phyloP scores from a whole-genome alignment of 2,113 vertebrate genomes.

The Chitala chitala region DNA sequence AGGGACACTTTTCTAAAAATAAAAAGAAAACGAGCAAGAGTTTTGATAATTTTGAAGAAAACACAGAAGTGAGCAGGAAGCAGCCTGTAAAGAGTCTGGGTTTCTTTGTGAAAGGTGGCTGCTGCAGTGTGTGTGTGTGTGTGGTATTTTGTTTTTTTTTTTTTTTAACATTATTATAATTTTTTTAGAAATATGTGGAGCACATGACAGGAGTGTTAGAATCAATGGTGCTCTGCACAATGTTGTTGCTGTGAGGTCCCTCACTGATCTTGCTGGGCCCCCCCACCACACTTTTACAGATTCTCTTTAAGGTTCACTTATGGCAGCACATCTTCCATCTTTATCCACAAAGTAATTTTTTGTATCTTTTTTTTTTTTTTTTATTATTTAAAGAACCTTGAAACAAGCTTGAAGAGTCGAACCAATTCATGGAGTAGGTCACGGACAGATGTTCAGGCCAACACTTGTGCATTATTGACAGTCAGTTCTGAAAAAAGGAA shows the following conservation, averaged over 20 bases:
- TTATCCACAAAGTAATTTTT: background rate
- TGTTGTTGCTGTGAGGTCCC: too few species aligned
- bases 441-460: constrained; percentile 4
- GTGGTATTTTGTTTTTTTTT: too few species aligned
- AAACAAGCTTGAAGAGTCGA: background rate
- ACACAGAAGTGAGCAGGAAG: constrained; percentile 49
- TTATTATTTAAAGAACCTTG: background rate
- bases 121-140: constrained; percentile 1
- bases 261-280: too few species aligned
- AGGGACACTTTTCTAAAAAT: constrained; percentile 46
- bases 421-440: background rate
- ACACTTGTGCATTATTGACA: constrained; percentile 22
- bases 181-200: background rate
- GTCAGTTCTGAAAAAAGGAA: background rate
- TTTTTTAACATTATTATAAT: too few species aligned
- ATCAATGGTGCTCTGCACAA: background rate
- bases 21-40: constrained; percentile 45
- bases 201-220: background rate
- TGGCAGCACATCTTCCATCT: constrained; percentile 18
- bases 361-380: background rate
- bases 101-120: constrained; percentile 42
- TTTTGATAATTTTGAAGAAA: constrained; percentile 41
- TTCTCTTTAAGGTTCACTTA: background rate
- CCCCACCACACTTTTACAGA: background rate
- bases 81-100: constrained; percentile 39